These are phyloP conservation scores for Dendrophyllia cribrosa DNA, from an alignment of 64 coral and sea anemone genomes.

Conservation along the genomic window DNA sequence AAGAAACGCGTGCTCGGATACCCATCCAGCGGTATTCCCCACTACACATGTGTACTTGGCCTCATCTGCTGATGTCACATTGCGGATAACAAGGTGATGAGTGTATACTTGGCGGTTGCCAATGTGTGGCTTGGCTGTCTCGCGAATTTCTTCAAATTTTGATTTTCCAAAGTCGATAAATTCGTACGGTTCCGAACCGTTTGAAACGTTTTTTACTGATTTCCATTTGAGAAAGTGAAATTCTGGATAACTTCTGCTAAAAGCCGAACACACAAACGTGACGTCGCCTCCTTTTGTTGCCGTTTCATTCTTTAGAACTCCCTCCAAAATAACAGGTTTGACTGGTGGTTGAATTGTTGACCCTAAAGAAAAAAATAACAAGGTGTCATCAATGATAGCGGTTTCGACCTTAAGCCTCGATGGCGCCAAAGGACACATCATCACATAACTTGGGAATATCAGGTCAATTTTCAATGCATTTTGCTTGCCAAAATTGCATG, in stretches of 20 bases:
- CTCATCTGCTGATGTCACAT: slow-evolving; percentile 54
- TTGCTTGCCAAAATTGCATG: too few species aligned
- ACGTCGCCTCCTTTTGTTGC: slow-evolving; percentile 4
- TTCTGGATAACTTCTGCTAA: slow-evolving; percentile 2
- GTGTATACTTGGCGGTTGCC: background rate
- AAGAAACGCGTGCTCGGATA: slow-evolving; percentile 19
- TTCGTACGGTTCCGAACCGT: slow-evolving; percentile 7
- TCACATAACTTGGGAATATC: too few species aligned
- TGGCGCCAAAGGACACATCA: too few species aligned
- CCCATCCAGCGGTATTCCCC: slow-evolving; percentile 27
- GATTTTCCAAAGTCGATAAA: slow-evolving; percentile 33
- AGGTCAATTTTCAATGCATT: too few species aligned
- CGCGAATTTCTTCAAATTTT: slow-evolving; percentile 31
- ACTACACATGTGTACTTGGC: slow-evolving; percentile 68
- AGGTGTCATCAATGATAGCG: too few species aligned
- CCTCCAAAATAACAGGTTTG: slow-evolving; percentile 11
- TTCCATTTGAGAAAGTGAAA: slow-evolving; percentile 70
- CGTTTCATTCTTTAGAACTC: slow-evolving; percentile 47
- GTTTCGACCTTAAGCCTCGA: too few species aligned
- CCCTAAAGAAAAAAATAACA: too few species aligned
- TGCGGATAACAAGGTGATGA: slow-evolving; percentile 49
- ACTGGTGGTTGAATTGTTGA: background rate
- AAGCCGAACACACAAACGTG: slow-evolving; percentile 54
- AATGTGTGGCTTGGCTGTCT: background rate
- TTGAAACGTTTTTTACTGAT: background rate